Evolutionary conservation across 2,888 invertebrate species (phyloP).

Genomic region (Drosophila leonis): DNA sequence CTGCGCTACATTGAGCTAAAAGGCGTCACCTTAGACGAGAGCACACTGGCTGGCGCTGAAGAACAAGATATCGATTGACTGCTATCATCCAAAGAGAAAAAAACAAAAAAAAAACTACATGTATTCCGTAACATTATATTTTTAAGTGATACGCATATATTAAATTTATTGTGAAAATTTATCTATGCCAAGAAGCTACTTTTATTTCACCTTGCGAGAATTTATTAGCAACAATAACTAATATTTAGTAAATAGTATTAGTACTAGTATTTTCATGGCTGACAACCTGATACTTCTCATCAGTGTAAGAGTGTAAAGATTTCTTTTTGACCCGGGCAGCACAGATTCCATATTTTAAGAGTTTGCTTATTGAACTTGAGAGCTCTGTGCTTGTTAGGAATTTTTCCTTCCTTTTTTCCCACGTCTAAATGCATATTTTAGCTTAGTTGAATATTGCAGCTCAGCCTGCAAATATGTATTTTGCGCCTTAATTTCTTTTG

Average conservation of each 20-base stretch:
- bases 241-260: no score
- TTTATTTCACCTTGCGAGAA: background rate
- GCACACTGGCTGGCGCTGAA: constrained; percentile 8
- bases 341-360: background rate
- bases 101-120: background rate
- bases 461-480: constrained; percentile 34
- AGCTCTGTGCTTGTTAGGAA: background rate
- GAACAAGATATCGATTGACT: constrained; percentile 48
- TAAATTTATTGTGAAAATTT: constrained; percentile 56
- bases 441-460: constrained; percentile 21
- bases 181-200: background rate
- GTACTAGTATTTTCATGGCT: no score
- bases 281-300: background rate
- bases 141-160: constrained; percentile 22
- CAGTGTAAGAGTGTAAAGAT: background rate
- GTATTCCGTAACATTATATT: constrained; percentile 27
- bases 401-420: background rate
- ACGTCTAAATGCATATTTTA: constrained; percentile 29
- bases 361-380: constrained; percentile 1
- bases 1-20: constrained; percentile 39
- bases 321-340: background rate
- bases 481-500: constrained; percentile 38
- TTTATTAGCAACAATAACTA: no score
- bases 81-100: background rate
- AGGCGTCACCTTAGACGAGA: constrained; percentile 49